phyloP scores from a whole-genome alignment of 2,888 invertebrate species.

The Acrobasis repandana region DNA sequence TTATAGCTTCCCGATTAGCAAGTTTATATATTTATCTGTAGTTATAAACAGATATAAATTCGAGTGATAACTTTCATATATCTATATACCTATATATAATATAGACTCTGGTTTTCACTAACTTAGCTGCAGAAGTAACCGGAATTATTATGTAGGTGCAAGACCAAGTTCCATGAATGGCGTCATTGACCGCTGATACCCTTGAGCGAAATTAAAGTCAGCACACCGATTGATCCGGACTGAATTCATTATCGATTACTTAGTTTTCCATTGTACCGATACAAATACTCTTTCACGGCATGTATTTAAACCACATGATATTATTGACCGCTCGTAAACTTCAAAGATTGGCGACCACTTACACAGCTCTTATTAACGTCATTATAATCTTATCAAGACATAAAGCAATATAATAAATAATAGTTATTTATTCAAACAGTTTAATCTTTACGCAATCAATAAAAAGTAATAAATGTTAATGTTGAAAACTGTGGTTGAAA shows the following conservation, averaged over 20 bases:
- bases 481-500: background rate
- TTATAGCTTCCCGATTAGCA: background rate
- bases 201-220: no score
- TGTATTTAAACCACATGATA: background rate
- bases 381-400: background rate
- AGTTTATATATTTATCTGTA: background rate
- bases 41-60: background rate
- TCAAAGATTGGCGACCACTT: background rate
- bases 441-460: background rate
- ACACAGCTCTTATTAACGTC: background rate
- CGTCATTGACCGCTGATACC: no score
- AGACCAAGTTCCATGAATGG: no score
- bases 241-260: no score
- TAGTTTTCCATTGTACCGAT: no score
- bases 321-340: background rate
- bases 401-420: background rate
- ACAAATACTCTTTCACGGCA: background rate
- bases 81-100: no score
- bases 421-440: background rate
- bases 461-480: background rate
- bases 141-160: no score
- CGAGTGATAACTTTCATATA: no score
- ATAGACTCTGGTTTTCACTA: no score
- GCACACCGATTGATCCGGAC: no score
- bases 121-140: no score